Conservation (phyloP, 2,113 vertebrate species). For the Apodemus sylvaticus region DNA sequence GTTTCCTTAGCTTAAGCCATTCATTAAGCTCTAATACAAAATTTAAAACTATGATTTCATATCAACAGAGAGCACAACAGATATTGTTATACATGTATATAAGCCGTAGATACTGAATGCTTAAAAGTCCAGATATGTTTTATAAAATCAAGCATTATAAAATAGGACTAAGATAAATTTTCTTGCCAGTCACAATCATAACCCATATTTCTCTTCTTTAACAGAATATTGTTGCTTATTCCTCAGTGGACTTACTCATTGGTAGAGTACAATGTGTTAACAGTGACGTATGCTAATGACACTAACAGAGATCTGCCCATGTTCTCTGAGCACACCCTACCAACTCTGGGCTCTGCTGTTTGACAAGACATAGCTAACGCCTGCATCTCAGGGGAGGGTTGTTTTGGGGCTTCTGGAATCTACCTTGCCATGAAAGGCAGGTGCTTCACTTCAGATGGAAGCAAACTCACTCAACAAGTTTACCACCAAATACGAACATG, state of each 20-base stretch:
- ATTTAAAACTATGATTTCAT: slow-evolving; percentile 9
- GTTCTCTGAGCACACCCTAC: not conserved
- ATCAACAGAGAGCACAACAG: not conserved
- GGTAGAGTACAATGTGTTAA: not conserved
- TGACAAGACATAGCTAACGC: not conserved
- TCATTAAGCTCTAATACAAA: not conserved
- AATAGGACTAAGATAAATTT: slow-evolving; percentile 25
- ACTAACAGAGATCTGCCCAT: not conserved
- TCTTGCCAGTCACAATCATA: not conserved
- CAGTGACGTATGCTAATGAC: not conserved
- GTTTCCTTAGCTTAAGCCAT: slow-evolving; percentile 12
- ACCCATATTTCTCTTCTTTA: not conserved
- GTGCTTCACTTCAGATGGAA: not conserved
- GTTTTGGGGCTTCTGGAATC: not conserved
- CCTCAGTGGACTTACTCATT: not conserved
- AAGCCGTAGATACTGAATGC: not conserved
- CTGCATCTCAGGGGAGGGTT: not conserved
- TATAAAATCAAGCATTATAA: not conserved
- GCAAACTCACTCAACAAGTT: not conserved
- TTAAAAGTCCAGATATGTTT: slow-evolving; percentile 6
- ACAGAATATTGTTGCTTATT: not conserved
- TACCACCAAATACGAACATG: not conserved
- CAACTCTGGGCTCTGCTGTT: not conserved
- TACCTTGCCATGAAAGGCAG: not conserved
- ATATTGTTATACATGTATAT: not conserved